Percentiles rank a stretch among this genome's conserved stretches.
phyloP scores from a whole-genome alignment of 2,113 vertebrate species.

The Oryzias melastigma region DNA sequence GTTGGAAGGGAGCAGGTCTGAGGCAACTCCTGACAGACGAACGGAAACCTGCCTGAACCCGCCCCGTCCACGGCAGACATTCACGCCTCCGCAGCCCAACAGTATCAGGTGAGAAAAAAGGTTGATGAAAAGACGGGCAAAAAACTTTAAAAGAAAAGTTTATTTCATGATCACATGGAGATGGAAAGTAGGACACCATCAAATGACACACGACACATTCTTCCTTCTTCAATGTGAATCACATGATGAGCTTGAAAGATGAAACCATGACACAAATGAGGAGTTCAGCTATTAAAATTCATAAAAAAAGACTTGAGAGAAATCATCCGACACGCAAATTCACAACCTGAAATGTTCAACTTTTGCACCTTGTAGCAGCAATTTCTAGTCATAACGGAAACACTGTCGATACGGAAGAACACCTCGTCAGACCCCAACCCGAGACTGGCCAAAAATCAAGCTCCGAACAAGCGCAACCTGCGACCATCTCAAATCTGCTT shows the following conservation, averaged over 20 bases:
- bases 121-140: conserved; percentile 45
- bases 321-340: conserved; percentile 10
- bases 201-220: too few relatives aligned
- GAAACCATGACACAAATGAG: background rate
- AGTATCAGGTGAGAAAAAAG: background rate
- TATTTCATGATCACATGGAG: conserved; percentile 60
- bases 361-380: background rate
- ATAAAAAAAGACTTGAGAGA: background rate
- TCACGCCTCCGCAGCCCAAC: background rate
- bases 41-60: conserved; percentile 23
- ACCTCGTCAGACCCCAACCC: background rate
- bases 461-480: background rate
- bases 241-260: background rate
- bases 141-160: conserved; percentile 38
- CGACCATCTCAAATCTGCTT: too few relatives aligned
- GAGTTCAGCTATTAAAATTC: background rate
- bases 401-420: background rate
- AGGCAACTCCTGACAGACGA: background rate
- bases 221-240: too few relatives aligned
- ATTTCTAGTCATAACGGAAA: background rate
- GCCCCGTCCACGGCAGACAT: background rate
- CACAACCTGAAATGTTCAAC: background rate
- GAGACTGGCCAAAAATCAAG: background rate
- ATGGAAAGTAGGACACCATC: conserved; percentile 1
- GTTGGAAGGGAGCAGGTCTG: conserved; percentile 19